A percentile compares a stretch with the other conserved stretches of the same genome.
Conservation (phyloP, 2,113 vertebrate species). For the Cariama cristata region DNA sequence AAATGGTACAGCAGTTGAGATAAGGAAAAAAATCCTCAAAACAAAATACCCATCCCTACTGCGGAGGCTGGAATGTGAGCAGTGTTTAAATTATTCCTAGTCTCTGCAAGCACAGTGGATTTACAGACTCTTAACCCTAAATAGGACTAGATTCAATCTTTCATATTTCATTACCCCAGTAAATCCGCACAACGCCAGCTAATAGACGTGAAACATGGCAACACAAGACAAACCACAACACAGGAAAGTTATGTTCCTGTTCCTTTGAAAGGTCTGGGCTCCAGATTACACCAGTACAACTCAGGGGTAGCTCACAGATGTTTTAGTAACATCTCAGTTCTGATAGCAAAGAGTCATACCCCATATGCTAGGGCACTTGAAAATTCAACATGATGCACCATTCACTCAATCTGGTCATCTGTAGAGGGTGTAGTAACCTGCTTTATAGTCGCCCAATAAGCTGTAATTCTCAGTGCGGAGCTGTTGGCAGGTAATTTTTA, state of each 20-base stretch:
- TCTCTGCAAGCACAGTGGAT: background rate
- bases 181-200: background rate
- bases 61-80: conserved; percentile 56
- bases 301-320: background rate
- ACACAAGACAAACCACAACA: background rate
- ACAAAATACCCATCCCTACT: conserved; percentile 58
- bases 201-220: background rate
- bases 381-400: background rate
- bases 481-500: background rate
- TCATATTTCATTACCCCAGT: conserved; percentile 9
- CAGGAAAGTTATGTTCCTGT: background rate
- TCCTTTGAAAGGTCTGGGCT: background rate
- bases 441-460: background rate
- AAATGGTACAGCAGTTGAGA: conserved; percentile 67
- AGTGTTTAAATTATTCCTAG: conserved; percentile 58
- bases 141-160: conserved; percentile 14
- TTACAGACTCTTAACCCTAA: conserved; percentile 49
- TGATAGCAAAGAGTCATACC: background rate
- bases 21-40: conserved; percentile 62
- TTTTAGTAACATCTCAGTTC: background rate
- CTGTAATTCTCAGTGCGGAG: background rate
- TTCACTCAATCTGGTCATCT: background rate
- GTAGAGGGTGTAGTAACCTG: background rate
- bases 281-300: background rate
- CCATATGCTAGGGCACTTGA: background rate